Conservation (phyloP, 2,113 vertebrate genomes). For the Illadopsis cleaveri region DNA sequence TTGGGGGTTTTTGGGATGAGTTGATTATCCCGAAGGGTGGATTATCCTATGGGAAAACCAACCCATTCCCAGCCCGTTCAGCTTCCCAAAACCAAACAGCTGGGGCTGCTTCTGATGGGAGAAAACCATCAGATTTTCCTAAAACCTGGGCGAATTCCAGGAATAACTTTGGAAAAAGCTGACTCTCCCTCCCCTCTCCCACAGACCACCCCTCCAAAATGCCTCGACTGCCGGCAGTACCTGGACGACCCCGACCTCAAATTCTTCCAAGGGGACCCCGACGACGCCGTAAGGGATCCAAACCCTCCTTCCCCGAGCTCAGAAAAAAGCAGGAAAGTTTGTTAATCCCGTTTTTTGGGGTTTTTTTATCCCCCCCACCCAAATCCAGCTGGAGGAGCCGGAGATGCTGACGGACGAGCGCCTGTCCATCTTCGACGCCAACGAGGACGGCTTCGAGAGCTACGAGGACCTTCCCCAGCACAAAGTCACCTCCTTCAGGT, state of each 20-base stretch:
- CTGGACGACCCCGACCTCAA: conserved; percentile 93
- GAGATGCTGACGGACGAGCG: conserved; percentile 94
- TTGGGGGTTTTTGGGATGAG: rapidly evolving
- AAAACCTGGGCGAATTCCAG: rapidly evolving
- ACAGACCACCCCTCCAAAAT: conserved; percentile 86
- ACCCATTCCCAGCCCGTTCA: neutral
- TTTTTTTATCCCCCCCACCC: rapidly evolving
- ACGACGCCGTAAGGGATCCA: conserved; percentile 78
- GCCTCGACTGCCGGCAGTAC: conserved; percentile 89
- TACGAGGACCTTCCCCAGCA: conserved; percentile 95
- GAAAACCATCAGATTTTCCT: rapidly evolving
- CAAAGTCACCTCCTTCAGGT: conserved; percentile 95
- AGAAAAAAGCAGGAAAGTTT: rapidly evolving
- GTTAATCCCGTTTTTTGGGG: rapidly evolving
- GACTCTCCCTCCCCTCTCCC: rapidly evolving
- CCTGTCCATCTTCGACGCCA: conserved; percentile 90
- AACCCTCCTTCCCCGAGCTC: rapidly evolving
- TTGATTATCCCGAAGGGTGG: rapidly evolving
- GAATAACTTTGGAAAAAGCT: rapidly evolving
- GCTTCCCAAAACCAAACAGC: rapidly evolving
- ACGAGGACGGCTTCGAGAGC: conserved; percentile 93
- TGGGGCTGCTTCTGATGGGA: rapidly evolving
- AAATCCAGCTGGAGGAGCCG: conserved; percentile 86
- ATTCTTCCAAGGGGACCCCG: conserved; percentile 91
- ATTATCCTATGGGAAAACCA: rapidly evolving